A percentile compares a stretch with the other conserved stretches of the same genome.
Conservation (phyloP, 1,140 invertebrate genomes). For the Conus betulinus region DNA sequence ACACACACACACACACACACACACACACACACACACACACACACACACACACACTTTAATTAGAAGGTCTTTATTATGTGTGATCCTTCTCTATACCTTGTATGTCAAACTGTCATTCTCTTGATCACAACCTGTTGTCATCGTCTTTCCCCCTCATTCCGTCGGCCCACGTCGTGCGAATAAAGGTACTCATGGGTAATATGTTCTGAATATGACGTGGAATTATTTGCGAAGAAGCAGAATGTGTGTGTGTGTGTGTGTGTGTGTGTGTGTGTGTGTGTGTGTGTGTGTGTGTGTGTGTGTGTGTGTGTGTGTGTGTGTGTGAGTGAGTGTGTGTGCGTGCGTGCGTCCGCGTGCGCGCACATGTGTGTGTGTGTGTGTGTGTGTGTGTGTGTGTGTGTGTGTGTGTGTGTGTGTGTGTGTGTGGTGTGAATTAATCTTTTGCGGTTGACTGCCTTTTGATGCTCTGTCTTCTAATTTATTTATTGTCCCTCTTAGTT, state of each 20-base stretch:
- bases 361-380: not conserved
- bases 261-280: constrained; percentile 2
- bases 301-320: constrained; percentile 7
- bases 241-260: not conserved
- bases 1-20: constrained; percentile 7
- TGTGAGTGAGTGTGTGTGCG: not conserved
- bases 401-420: not conserved
- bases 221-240: too few species aligned
- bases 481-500: not conserved
- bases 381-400: constrained; percentile 2
- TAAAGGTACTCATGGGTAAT: not conserved
- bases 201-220: not conserved
- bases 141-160: not conserved
- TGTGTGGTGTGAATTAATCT: too few species aligned
- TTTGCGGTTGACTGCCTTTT: not conserved
- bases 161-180: not conserved
- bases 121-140: not conserved
- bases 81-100: not conserved
- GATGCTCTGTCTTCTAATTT: not conserved
- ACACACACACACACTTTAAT: not conserved
- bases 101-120: not conserved
- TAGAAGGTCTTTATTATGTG: not conserved
- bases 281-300: constrained; percentile 2
- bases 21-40: constrained; percentile 7
- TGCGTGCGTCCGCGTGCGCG: too few species aligned